Evolutionary conservation across 2,888 invertebrate species (phyloP), one percentile per base, ranked within the genome.

Genomic region (Xestia c-nigrum): DNA sequence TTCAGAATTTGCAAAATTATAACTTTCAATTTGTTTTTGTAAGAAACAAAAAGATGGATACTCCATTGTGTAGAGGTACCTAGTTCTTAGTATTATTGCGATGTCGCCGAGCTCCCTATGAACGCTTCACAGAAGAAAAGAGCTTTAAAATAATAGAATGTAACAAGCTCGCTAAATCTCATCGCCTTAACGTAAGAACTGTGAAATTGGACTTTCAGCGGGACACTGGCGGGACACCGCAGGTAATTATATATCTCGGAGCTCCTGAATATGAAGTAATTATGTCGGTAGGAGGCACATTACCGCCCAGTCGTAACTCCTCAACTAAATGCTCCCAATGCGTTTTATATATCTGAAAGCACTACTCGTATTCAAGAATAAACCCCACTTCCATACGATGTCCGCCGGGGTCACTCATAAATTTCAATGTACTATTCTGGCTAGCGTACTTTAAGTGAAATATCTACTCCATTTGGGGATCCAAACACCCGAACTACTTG

Each of bases 391-490:
- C 90, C 90, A 90, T 92, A 91, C 89, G 91, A 88, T 92, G 93
- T 92, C 94, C 93, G 93, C 89, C 75, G 91, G 92, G 94, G 93
- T 93, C 93, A 93, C 94, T 93, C 94, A 93, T 95, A 95, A 95
- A 95, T 95, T 93, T 94, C 94, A 94, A 95, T 95, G 92, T 94
- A 93, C 93, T 92, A 94, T 94, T 94, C 94, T 92, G 90, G 92
- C 92, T 91, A 89, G 92, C 91, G 93, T 91, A 94, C 94, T 94
- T 94, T 93, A 94, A 94, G 94, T 94, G 94, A 94, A 94, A 94
- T 94, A 94, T 95, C 92, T 93, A 87, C 93, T 90, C 94, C 94
- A 94, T 94, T 94, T 93, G 92, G 93, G 91, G 91, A 92, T 92
- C 91, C 91, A 91, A 92, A 92, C 91, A 93, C 91, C 92, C 92